phyloP scores from a whole-genome alignment of 2,113 vertebrate genomes.

The Chloebia gouldiae region DNA sequence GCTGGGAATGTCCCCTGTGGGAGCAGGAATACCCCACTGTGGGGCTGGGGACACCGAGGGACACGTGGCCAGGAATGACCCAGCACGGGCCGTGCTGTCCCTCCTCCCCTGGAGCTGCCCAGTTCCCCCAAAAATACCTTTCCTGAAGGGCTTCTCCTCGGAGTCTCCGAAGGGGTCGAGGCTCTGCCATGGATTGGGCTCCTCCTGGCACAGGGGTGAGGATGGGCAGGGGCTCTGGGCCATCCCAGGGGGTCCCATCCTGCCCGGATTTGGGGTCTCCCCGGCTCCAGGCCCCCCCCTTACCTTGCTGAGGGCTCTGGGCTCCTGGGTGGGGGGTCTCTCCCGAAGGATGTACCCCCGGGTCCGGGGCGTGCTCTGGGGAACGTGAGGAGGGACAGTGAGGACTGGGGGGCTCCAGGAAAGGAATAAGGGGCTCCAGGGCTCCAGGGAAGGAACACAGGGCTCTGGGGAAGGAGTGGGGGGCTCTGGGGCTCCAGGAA shows the following conservation, averaged over 20 bases:
- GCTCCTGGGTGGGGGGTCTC: background rate
- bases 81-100: background rate
- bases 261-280: background rate
- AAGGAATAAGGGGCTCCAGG: background rate
- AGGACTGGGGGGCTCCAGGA: background rate
- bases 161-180: constrained; percentile 78
- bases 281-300: background rate
- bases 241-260: background rate
- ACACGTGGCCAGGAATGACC: background rate
- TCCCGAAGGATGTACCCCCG: constrained; percentile 56
- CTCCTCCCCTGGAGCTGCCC: background rate
- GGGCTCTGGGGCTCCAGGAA: too few species aligned
- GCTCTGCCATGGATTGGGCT: constrained; percentile 77
- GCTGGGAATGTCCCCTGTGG: background rate
- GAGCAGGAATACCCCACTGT: too few species aligned
- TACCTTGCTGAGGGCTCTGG: background rate
- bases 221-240: background rate
- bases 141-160: constrained; percentile 77
- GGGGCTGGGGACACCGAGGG: too few species aligned
- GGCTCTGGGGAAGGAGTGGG: too few species aligned
- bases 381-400: background rate
- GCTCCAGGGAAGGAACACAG: too few species aligned
- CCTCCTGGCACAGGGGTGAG: constrained; percentile 55
- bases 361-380: background rate
- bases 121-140: constrained; percentile 62